Percentiles rank a stretch among this genome's conserved stretches.
phyloP scores from a whole-genome alignment of 1,140 invertebrate genomes.

The Drosophila pandora region DNA sequence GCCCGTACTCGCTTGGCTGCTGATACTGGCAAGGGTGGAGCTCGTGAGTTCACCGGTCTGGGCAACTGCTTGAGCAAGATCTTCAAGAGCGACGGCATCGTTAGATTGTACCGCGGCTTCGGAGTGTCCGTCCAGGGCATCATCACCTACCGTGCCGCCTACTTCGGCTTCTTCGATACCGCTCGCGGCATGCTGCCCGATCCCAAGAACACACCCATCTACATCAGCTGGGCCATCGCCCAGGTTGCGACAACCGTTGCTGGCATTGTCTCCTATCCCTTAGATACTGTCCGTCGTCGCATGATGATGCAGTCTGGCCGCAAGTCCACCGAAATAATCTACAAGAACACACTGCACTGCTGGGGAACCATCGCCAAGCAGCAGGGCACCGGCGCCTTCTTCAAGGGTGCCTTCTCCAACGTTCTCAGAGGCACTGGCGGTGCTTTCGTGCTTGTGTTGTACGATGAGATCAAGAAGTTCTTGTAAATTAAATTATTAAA shows the following conservation, averaged over 20 bases:
- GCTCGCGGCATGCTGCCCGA: slow-evolving; percentile 93
- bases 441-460: slow-evolving; percentile 91
- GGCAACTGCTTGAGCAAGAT: slow-evolving; percentile 94
- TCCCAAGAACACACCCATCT: slow-evolving; percentile 92
- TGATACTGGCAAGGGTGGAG: slow-evolving; percentile 92
- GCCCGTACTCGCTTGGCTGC: slow-evolving; percentile 95
- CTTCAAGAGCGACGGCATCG: slow-evolving; percentile 93
- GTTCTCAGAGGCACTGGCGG: slow-evolving; percentile 92
- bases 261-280: slow-evolving; percentile 96
- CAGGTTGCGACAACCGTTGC: slow-evolving; percentile 93
- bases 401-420: slow-evolving; percentile 93
- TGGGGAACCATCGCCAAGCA: slow-evolving; percentile 90
- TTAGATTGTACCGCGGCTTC: slow-evolving; percentile 96
- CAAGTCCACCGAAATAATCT: slow-evolving; percentile 89
- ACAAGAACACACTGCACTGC: slow-evolving; percentile 93
- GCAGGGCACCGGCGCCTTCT: slow-evolving; percentile 91
- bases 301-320: slow-evolving; percentile 97
- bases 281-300: slow-evolving; percentile 96
- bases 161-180: slow-evolving; percentile 98
- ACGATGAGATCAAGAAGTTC: slow-evolving; percentile 90
- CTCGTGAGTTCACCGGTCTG: slow-evolving; percentile 94
- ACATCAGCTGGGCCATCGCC: slow-evolving; percentile 95
- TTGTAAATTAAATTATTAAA: slow-evolving; percentile 84
- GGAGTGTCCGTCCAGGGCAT: slow-evolving; percentile 96
- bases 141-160: slow-evolving; percentile 95